Evolutionary conservation across 2,888 invertebrate genomes (phyloP).

Genomic region (Belgica antarctica): DNA sequence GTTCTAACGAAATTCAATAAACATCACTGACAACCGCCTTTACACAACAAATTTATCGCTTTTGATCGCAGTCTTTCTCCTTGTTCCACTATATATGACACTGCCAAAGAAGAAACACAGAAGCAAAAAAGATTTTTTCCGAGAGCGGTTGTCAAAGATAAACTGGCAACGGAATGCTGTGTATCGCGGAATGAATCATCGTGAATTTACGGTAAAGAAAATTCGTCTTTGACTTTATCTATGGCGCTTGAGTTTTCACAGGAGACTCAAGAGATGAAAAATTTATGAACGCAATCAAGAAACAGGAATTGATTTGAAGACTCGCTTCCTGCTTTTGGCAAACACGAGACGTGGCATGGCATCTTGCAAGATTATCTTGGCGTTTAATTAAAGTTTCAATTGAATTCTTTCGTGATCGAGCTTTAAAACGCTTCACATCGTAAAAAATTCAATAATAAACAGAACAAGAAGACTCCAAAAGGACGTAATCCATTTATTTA

Average conservation of each 20-base stretch:
- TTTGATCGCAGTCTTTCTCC: neutral
- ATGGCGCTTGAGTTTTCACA: neutral
- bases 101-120: neutral
- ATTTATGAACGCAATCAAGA: constrained; percentile 19
- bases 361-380: too few species aligned
- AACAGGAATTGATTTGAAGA: constrained; percentile 16
- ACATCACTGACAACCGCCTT: too few species aligned
- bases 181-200: too few species aligned
- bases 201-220: too few species aligned
- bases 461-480: neutral
- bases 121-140: neutral
- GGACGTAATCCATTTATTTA: constrained; percentile 5
- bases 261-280: neutral
- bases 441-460: too few species aligned
- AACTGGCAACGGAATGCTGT: too few species aligned
- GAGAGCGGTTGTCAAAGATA: too few species aligned
- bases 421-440: too few species aligned
- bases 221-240: too few species aligned
- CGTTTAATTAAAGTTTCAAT: too few species aligned
- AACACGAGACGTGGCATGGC: neutral
- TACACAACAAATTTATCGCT: constrained; percentile 20
- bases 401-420: too few species aligned
- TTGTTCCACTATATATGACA: neutral
- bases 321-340: constrained; percentile 2
- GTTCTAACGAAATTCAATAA: too few species aligned